A percentile compares a stretch with the other conserved stretches of the same genome.
phyloP scores from a whole-genome alignment of 64 coral and sea anemone genomes.

The Montipora sp. region DNA sequence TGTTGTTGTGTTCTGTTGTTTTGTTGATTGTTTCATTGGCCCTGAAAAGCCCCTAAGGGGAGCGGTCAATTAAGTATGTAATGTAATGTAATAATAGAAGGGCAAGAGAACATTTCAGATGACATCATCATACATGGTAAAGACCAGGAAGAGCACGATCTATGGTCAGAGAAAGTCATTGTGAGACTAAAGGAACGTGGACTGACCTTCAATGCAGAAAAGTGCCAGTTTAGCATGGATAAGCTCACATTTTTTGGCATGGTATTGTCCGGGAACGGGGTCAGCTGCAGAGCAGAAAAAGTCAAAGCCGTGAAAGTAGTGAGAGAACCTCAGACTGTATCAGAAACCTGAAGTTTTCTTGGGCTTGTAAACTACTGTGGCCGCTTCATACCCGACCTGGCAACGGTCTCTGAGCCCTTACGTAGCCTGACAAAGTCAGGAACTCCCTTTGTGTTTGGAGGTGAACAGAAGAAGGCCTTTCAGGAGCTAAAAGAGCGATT shows the following conservation, averaged over 20 bases:
- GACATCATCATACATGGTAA: too few species aligned
- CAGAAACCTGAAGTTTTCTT: constrained; percentile 24
- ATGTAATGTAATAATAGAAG: too few species aligned
- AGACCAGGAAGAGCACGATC: too few species aligned
- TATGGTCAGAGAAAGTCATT: too few species aligned
- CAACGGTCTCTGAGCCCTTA: constrained; percentile 18
- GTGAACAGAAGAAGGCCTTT: not conserved
- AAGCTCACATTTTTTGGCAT: not conserved
- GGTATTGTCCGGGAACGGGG: not conserved
- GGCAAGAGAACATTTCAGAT: too few species aligned
- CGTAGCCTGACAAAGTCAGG: constrained; percentile 10
- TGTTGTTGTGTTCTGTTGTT: too few species aligned
- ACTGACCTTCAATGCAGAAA: too few species aligned
- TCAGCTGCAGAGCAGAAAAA: constrained; percentile 1
- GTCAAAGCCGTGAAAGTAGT: constrained; percentile 6
- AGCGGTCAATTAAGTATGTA: too few species aligned
- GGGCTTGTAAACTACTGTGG: constrained; percentile 33
- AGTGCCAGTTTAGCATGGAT: not conserved
- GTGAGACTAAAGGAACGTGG: too few species aligned
- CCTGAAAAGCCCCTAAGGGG: too few species aligned
- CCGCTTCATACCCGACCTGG: constrained; percentile 35
- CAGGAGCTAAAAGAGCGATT: not conserved
- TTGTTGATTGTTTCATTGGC: too few species aligned
- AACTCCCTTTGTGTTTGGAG: constrained; percentile 3
- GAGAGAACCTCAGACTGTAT: not conserved